These are phyloP conservation scores for Drosophila mauritiana DNA, from an alignment of 1,140 invertebrate species.

Conservation along the genomic window DNA sequence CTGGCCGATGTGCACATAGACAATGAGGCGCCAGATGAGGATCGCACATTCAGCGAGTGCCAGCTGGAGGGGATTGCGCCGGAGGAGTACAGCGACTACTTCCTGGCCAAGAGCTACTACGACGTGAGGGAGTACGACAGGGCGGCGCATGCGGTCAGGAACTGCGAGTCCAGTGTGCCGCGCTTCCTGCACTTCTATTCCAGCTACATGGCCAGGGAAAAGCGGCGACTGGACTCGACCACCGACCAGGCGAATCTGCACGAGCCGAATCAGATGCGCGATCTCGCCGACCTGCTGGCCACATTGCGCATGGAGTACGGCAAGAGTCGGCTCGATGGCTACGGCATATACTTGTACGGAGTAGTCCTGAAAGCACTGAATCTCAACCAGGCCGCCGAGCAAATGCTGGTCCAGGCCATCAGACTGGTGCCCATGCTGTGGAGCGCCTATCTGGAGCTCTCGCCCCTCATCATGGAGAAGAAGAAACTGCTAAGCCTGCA, in stretches of 20 bases:
- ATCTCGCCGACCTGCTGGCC: constrained; percentile 86
- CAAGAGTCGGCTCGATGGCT: constrained; percentile 92
- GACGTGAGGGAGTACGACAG: constrained; percentile 96
- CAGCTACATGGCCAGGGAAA: constrained; percentile 94
- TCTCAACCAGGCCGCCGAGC: constrained; percentile 89
- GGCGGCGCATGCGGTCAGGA: constrained; percentile 92
- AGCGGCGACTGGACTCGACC: constrained; percentile 93
- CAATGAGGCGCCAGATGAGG: constrained; percentile 81
- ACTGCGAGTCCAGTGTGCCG: constrained; percentile 87
- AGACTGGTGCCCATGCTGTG: constrained; percentile 93
- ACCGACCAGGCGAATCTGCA: constrained; percentile 90
- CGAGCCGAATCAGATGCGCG: constrained; percentile 87
- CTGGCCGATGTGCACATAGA: constrained; percentile 88
- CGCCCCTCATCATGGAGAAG: constrained; percentile 92
- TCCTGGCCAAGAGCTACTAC: constrained; percentile 95
- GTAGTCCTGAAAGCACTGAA: constrained; percentile 95
- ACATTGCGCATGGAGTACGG: constrained; percentile 87
- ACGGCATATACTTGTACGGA: constrained; percentile 95
- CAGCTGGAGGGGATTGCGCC: constrained; percentile 80
- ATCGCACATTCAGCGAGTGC: constrained; percentile 66
- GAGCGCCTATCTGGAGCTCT: constrained; percentile 97
- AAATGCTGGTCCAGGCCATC: constrained; percentile 92
- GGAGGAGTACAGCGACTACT: constrained; percentile 90
- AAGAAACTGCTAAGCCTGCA: constrained; percentile 88
- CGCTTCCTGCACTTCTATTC: constrained; percentile 94